Conservation (phyloP, 2,113 vertebrate genomes). For the Henicopernis longicauda region DNA sequence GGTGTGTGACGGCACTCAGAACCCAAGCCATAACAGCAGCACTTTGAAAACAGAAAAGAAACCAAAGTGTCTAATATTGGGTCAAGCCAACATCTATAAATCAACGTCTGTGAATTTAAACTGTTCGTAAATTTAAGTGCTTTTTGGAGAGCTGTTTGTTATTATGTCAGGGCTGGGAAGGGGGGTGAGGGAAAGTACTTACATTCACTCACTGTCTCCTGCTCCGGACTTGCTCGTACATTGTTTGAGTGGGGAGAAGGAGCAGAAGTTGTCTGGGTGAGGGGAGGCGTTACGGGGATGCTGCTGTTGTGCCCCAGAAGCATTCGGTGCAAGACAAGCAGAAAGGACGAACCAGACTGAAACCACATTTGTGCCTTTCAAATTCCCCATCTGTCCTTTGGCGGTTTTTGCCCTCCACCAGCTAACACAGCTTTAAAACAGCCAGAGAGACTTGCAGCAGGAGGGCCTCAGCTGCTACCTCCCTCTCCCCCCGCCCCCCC, state of each 20-base stretch:
- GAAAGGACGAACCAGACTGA: not conserved
- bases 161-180: conserved; percentile 52
- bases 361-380: not conserved
- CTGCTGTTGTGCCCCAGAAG: not conserved
- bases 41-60: conserved; percentile 64
- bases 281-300: not conserved
- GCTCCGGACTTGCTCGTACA: not conserved
- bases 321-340: accelerated
- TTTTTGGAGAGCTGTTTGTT: conserved; percentile 76
- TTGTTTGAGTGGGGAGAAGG: not conserved
- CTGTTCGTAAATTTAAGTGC: conserved; percentile 79
- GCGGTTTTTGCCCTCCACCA: not conserved
- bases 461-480: not conserved
- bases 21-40: conserved; percentile 70
- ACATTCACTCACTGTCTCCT: conserved; percentile 2
- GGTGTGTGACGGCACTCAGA: conserved; percentile 55
- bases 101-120: conserved; percentile 77
- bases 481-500: not conserved
- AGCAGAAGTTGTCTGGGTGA: not conserved
- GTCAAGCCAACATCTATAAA: conserved; percentile 74
- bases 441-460: accelerated
- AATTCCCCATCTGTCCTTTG: not conserved
- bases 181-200: conserved; percentile 17
- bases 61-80: conserved; percentile 68
- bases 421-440: not conserved